Evolutionary conservation across 2,888 invertebrate species (phyloP), one percentile per base, ranked within the genome.

Genomic region (Acronicta alni): DNA sequence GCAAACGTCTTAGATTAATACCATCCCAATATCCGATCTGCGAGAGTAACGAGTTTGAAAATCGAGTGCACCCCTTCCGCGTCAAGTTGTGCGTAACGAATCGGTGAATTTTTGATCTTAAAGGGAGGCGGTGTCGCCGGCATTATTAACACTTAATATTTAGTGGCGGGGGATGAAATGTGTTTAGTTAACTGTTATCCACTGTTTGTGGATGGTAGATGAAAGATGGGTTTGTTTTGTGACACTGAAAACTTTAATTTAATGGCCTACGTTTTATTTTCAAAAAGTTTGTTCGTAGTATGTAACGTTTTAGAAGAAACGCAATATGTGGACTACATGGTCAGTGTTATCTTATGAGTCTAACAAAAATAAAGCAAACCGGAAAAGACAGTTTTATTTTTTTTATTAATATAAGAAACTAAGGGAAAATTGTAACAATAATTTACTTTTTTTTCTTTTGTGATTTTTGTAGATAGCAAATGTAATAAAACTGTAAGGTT

Each of bases 131-230:
- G 85, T 84, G 86, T 85, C 86, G 81, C 80, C 83, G 81, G 81
- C 85, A 86, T 89, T 90, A 90, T 90, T 90, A 90, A 89, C 90
- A 89, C 89, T 90, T 90, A 89, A 90, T 90, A 90, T 90, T 90
- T 89, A 90, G 87, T 83, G 81, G 79, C 78, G 51, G 67, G 80
- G 71, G 87, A 83, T 74, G 67, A 65, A 72, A 56, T 63, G 86
- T 80, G 79, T 79, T 80, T 60, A 61, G 70, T 67, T 75, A 72
- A 69, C 72, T 72, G 69, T 62, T 70, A 57, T 66, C 53, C 58
- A 57, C 52, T 45, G 67, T 57, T 56, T 38, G 48, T 39, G 39
- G 7, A 59, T 32, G n/a, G 23, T 43, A 10, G 39, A 30, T 57
- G 43, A 42, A 43, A 52, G 57, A 61, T 23, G 35, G 63, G 57